These are phyloP conservation scores for Tylochromis polylepis DNA, from an alignment of 2,113 vertebrate species.

Conservation along the genomic window DNA sequence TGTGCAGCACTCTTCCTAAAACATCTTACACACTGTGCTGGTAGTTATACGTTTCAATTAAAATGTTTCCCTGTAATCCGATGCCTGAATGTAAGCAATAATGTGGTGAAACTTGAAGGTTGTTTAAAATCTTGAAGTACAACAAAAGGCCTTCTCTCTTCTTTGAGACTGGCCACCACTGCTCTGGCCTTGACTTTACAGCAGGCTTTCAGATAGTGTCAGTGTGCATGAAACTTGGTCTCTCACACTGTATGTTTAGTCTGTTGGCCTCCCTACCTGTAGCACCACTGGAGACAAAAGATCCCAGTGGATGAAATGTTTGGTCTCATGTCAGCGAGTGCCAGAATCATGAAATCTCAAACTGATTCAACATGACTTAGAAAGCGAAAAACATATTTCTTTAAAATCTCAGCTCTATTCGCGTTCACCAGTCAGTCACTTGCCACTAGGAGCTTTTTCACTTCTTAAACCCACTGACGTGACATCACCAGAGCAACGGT, in stretches of 20 bases:
- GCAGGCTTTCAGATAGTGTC: conserved; percentile 6
- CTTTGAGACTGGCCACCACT: conserved; percentile 38
- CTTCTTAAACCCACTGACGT: conserved; percentile 26
- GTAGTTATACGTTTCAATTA: not conserved
- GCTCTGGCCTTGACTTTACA: conserved; percentile 45
- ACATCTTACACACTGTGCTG: not conserved
- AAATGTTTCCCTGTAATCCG: not conserved
- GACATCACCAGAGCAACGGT: conserved; percentile 49
- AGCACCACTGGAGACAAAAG: conserved; percentile 29
- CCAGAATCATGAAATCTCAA: conserved; percentile 44
- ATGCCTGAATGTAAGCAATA: conserved; percentile 6
- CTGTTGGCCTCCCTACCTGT: conserved; percentile 4
- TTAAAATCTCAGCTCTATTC: conserved; percentile 2
- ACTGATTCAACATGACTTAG: conserved; percentile 40
- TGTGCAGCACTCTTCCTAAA: not conserved
- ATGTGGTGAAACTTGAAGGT: not conserved
- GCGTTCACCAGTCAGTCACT: conserved; percentile 15
- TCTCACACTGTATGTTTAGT: conserved; percentile 23
- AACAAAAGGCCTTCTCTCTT: conserved; percentile 35
- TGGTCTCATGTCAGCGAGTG: conserved; percentile 21
- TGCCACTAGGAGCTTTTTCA: conserved; percentile 1
- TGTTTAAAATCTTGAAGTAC: conserved; percentile 43
- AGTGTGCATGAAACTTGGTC: not conserved
- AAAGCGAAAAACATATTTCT: conserved; percentile 26
- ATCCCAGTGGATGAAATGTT: conserved; percentile 26